Evolutionary conservation across 2,113 vertebrate species (phyloP).

Genomic region (Entosphenus tridentatus): DNA sequence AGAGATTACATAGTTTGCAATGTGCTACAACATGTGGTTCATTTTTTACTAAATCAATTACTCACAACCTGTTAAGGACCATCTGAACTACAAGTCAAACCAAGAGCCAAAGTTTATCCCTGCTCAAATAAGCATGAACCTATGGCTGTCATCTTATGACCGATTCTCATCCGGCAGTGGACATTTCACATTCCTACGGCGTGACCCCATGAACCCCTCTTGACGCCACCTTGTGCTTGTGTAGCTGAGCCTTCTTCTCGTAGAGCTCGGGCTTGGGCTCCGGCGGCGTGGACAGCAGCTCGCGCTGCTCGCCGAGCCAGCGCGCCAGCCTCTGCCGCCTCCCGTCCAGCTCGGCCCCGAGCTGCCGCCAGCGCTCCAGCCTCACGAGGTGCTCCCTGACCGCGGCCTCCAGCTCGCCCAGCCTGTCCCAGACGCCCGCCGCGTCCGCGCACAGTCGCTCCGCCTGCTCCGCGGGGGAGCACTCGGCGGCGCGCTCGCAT

Average conservation of each 20-base stretch:
- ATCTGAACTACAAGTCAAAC: background rate
- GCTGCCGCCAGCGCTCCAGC: conserved; percentile 45
- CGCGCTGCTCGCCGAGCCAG: conserved; percentile 46
- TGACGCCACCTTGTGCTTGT: conserved; percentile 74
- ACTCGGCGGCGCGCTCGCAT: conserved; percentile 39
- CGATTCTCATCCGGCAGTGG: too few species aligned
- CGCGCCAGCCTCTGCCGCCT: conserved; percentile 48
- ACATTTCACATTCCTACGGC: too few species aligned
- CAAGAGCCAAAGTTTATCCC: background rate
- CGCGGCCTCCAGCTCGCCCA: conserved; percentile 44
- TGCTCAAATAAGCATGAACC: background rate
- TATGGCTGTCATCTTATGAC: too few species aligned
- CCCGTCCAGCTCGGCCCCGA: conserved; percentile 69
- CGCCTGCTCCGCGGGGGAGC: conserved; percentile 36
- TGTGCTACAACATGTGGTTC: too few species aligned
- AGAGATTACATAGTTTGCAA: too few species aligned
- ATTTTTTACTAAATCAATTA: background rate
- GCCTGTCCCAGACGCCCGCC: conserved; percentile 28
- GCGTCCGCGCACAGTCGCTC: conserved; percentile 41
- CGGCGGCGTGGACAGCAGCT: conserved; percentile 29
- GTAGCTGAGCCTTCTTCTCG: conserved; percentile 73
- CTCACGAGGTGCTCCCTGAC: conserved; percentile 47
- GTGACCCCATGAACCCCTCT: too few species aligned
- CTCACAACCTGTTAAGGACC: background rate
- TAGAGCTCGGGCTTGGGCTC: conserved; percentile 75